Evolutionary conservation across 2,888 invertebrate species (phyloP).

Genomic region (Agrochola lota): DNA sequence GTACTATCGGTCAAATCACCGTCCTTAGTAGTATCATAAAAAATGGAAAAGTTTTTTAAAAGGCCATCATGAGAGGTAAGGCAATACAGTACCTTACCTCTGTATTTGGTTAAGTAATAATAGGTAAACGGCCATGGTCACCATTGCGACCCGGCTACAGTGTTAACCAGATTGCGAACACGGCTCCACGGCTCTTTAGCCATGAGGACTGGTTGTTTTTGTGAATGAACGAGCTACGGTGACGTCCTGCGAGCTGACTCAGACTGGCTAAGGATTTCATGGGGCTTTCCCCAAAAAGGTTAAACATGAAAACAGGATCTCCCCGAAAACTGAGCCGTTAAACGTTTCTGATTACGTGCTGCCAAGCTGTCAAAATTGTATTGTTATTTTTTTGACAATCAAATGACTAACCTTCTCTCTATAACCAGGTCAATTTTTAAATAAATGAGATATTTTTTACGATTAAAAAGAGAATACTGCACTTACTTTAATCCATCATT

Average conservation of each 20-base stretch:
- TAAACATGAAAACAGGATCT: neutral
- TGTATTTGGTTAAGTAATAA: too few relatives aligned
- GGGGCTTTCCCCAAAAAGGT: neutral
- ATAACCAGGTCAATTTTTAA: too few relatives aligned
- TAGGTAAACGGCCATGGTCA: slow-evolving; percentile 8
- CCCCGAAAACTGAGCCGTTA: neutral
- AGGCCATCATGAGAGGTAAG: neutral
- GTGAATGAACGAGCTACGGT: neutral
- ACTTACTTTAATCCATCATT: neutral
- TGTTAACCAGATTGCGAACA: neutral
- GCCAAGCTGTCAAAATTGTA: too few relatives aligned
- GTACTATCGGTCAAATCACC: too few relatives aligned
- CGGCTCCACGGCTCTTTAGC: neutral
- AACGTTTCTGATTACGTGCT: neutral
- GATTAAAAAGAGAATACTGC: neutral
- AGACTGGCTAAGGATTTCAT: neutral
- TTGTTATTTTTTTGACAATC: neutral
- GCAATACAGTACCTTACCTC: neutral
- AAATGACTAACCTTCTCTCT: too few relatives aligned
- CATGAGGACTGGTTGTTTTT: neutral
- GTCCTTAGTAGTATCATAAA: too few relatives aligned
- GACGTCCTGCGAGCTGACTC: neutral
- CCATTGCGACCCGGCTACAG: slow-evolving; percentile 1
- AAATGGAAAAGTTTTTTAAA: neutral
- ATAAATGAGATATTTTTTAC: accelerated